Conservation (phyloP, 1,140 invertebrate species). For the Limonius californicus region DNA sequence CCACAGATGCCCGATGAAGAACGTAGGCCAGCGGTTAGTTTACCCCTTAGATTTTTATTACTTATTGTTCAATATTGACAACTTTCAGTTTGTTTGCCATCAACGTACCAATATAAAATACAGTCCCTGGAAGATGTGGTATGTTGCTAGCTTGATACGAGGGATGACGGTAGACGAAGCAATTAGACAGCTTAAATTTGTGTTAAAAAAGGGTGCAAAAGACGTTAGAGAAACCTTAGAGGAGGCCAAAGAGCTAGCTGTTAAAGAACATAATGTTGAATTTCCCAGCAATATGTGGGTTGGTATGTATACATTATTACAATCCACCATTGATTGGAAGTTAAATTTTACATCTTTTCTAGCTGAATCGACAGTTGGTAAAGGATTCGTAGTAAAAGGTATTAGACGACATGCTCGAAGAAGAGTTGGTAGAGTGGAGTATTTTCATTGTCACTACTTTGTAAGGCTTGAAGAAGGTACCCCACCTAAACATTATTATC, state of each 20-base stretch:
- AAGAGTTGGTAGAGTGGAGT: conserved; percentile 67
- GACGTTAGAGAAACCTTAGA: conserved; percentile 75
- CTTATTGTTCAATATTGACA: background rate
- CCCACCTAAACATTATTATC: conserved; percentile 82
- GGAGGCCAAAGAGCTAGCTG: conserved; percentile 86
- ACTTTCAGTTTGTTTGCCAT: conserved; percentile 81
- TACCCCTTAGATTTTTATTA: conserved; percentile 26
- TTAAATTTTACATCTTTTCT: conserved; percentile 11
- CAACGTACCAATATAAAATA: conserved; percentile 81
- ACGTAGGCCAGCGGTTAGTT: conserved; percentile 75
- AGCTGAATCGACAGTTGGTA: conserved; percentile 83
- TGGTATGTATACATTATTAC: conserved; percentile 66
- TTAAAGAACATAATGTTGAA: conserved; percentile 89
- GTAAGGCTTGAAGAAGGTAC: conserved; percentile 86
- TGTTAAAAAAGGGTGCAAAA: conserved; percentile 76
- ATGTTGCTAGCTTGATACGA: conserved; percentile 77
- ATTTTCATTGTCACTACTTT: conserved; percentile 84
- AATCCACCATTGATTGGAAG: no score
- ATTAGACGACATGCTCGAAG: conserved; percentile 73
- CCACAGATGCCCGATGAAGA: conserved; percentile 71
- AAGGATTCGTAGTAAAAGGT: conserved; percentile 75
- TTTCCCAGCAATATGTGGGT: conserved; percentile 95
- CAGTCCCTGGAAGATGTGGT: conserved; percentile 89
- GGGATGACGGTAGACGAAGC: conserved; percentile 94
- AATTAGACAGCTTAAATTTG: conserved; percentile 81